Conservation (phyloP, 1,140 invertebrate species). For the Hirudo medicinalis region DNA sequence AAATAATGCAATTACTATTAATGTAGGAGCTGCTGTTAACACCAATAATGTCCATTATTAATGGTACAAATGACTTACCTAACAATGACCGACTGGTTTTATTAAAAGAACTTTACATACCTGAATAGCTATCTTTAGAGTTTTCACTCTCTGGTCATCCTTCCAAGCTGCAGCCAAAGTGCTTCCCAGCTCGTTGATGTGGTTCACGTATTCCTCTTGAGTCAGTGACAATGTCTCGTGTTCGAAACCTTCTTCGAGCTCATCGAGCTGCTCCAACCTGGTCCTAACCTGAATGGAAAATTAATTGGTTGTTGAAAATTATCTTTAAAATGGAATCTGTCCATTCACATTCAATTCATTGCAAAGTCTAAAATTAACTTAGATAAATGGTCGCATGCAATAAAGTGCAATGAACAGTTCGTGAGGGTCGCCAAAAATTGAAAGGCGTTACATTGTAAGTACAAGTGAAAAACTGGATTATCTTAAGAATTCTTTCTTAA, state of each 20-base stretch:
- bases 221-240: slow-evolving; percentile 68
- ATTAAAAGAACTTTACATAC: slow-evolving; percentile 32
- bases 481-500: no score
- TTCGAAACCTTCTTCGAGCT: slow-evolving; percentile 72
- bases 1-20: no score
- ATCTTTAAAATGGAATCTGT: neutral
- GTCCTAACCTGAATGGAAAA: slow-evolving; percentile 56
- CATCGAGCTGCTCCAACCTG: slow-evolving; percentile 79
- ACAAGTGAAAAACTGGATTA: no score
- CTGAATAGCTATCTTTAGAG: slow-evolving; percentile 86
- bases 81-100: no score
- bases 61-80: no score
- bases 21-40: no score
- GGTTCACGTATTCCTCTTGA: slow-evolving; percentile 75
- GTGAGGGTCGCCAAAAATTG: no score
- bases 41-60: no score
- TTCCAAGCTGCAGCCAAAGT: slow-evolving; percentile 80
- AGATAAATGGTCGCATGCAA: slow-evolving; percentile 1
- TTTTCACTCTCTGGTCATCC: slow-evolving; percentile 81
- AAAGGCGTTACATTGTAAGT: no score
- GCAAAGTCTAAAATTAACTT: neutral
- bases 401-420: no score
- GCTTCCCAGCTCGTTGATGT: slow-evolving; percentile 76
- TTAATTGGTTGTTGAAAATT: slow-evolving; percentile 22
- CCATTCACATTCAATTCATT: no score